Evolutionary conservation across 1,140 invertebrate species (phyloP).

Genomic region (Aphelinus certus): DNA sequence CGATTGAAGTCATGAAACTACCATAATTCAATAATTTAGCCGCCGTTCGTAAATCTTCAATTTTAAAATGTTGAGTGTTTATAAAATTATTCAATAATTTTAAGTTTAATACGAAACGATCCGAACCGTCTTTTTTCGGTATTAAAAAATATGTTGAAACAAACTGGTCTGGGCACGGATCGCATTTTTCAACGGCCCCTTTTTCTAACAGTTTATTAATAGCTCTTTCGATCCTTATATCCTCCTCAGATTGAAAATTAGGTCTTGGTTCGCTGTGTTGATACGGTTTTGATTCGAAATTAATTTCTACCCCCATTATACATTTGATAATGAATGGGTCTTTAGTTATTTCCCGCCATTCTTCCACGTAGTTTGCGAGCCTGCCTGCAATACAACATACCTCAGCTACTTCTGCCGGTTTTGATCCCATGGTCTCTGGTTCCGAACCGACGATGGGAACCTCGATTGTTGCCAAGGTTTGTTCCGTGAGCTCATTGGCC

Average conservation of each 20-base stretch:
- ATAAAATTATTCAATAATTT: slow-evolving; percentile 38
- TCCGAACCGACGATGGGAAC: no score
- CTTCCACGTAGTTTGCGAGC: neutral
- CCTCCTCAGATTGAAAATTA: neutral
- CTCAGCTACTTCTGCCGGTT: no score
- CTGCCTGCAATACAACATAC: neutral
- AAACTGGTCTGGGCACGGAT: slow-evolving; percentile 32
- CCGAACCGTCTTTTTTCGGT: slow-evolving; percentile 30
- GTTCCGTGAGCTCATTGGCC: no score
- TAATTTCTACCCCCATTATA: neutral
- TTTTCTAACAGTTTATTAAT: slow-evolving; percentile 12
- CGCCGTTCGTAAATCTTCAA: slow-evolving; percentile 39
- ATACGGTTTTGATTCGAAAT: neutral
- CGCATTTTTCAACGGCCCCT: slow-evolving; percentile 11
- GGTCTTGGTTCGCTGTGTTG: neutral
- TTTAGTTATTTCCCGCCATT: slow-evolving; percentile 6
- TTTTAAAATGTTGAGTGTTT: slow-evolving; percentile 41
- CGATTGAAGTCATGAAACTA: slow-evolving; percentile 31
- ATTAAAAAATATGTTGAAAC: slow-evolving; percentile 40
- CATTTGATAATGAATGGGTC: neutral
- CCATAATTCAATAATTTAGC: slow-evolving; percentile 18
- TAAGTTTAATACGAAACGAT: slow-evolving; percentile 28
- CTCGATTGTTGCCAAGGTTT: no score
- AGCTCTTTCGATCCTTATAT: neutral
- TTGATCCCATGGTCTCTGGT: no score